Percentiles rank a stretch among this genome's conserved stretches.
Conservation (phyloP, 2,113 vertebrate species). For the Turnix velox region DNA sequence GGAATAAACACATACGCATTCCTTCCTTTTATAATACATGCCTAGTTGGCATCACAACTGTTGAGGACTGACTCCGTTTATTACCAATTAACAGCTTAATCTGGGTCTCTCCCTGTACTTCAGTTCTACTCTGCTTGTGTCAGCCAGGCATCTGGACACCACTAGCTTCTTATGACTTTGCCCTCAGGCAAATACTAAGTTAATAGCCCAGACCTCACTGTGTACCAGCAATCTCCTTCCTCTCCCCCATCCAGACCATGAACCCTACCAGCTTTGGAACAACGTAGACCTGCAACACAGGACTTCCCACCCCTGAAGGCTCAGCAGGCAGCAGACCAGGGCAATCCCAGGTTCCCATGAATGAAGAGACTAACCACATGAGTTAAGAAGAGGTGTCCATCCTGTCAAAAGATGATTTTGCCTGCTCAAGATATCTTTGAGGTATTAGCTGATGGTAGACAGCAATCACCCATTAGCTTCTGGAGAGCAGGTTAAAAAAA, state of each 20-base stretch:
- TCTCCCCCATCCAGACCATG: neutral
- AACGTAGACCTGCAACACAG: neutral
- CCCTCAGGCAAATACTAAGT: neutral
- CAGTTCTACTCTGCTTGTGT: neutral
- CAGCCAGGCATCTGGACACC: neutral
- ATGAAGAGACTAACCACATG: accelerated
- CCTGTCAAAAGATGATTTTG: neutral
- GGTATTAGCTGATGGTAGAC: accelerated
- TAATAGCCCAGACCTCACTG: neutral
- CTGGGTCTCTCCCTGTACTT: neutral
- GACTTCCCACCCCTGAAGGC: neutral
- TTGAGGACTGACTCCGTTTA: neutral
- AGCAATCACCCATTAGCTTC: neutral
- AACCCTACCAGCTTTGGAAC: neutral
- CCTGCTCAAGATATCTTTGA: accelerated
- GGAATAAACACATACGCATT: neutral
- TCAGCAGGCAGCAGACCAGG: neutral
- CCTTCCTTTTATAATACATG: neutral
- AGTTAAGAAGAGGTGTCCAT: neutral
- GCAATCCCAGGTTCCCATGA: no score
- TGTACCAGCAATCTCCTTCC: neutral
- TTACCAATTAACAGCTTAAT: constrained; percentile 21
- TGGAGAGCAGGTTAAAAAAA: accelerated
- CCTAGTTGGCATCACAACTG: neutral
- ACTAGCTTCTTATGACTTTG: neutral